Percentiles rank a stretch among this genome's conserved stretches.
Conservation (phyloP, 2,113 vertebrate genomes). For the Myotis lucifugus region DNA sequence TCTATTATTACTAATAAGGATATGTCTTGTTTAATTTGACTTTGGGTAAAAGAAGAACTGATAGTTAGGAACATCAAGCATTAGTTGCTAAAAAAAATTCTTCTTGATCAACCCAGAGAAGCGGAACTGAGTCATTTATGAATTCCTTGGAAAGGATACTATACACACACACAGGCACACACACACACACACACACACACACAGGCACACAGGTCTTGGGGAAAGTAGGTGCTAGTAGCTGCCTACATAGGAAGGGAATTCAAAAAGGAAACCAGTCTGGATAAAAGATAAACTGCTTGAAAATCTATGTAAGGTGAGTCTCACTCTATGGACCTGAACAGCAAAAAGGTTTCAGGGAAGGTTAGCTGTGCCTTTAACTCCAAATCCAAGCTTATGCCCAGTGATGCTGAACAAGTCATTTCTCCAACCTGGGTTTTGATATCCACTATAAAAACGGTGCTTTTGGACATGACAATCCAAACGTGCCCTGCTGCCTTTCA, state of each 20-base stretch:
- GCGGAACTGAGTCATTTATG: not conserved
- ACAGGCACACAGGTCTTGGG: not conserved
- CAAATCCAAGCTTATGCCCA: not conserved
- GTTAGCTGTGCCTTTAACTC: not conserved
- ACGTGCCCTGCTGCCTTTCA: not conserved
- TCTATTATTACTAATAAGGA: not conserved
- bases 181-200: not conserved
- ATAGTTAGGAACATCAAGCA: not conserved
- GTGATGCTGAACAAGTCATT: not conserved
- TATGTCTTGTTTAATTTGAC: not conserved
- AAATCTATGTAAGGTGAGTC: not conserved
- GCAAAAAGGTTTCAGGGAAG: not conserved
- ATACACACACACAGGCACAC: not conserved
- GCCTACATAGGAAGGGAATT: not conserved
- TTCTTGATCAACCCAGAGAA: not conserved
- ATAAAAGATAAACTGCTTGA: not conserved
- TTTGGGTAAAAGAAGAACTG: conserved; percentile 1
- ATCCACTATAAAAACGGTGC: not conserved
- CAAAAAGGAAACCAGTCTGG: not conserved
- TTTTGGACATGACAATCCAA: not conserved
- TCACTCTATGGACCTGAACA: not conserved
- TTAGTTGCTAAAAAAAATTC: not conserved
- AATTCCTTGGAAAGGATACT: not conserved
- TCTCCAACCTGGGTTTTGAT: not conserved
- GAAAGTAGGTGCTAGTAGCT: not conserved